Evolutionary conservation across 92 coral and sea anemone species (phyloP).

Genomic region (Porites rus): DNA sequence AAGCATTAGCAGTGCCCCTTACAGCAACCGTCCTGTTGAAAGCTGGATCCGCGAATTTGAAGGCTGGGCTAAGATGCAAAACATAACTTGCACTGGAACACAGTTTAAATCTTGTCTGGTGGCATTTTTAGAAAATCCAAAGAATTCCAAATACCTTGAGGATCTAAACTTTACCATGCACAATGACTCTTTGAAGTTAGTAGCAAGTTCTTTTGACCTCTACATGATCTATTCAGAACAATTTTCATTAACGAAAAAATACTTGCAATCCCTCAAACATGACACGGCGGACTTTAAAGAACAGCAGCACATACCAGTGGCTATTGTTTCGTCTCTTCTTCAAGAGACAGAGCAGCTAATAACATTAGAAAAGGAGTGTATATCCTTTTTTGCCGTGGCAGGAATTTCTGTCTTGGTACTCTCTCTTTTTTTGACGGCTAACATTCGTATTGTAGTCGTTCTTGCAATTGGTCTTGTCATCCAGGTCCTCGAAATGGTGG

Average conservation of each 20-base stretch:
- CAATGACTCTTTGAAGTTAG: conserved; percentile 14
- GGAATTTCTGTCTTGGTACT: conserved; percentile 38
- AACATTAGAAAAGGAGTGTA: conserved; percentile 2
- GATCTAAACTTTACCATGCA: conserved; percentile 19
- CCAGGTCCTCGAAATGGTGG: conserved; percentile 60
- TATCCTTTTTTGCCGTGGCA: conserved; percentile 3
- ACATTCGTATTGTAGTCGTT: conserved; percentile 28
- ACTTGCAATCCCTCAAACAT: conserved; percentile 1
- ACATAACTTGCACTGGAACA: conserved; percentile 12
- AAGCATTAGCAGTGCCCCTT: conserved; percentile 31
- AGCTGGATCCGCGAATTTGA: conserved; percentile 37
- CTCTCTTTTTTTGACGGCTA: conserved; percentile 35
- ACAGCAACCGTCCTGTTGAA: conserved; percentile 15
- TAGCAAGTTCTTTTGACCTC: conserved; percentile 16
- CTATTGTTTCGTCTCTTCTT: conserved; percentile 4
- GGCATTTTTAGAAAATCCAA: conserved; percentile 20
- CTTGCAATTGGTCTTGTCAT: conserved; percentile 49
- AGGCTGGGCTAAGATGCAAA: conserved; percentile 11
- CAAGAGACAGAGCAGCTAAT: conserved; percentile 38
- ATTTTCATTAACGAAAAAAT: not conserved
- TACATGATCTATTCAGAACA: conserved; percentile 9
- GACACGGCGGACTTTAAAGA: not conserved
- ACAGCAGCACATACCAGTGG: conserved; percentile 2
- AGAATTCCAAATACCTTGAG: not conserved
- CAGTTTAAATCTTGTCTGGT: conserved; percentile 15